These are phyloP conservation scores for Leguminivora glycinivorella DNA, from an alignment of 1,140 invertebrate species.

Conservation along the genomic window DNA sequence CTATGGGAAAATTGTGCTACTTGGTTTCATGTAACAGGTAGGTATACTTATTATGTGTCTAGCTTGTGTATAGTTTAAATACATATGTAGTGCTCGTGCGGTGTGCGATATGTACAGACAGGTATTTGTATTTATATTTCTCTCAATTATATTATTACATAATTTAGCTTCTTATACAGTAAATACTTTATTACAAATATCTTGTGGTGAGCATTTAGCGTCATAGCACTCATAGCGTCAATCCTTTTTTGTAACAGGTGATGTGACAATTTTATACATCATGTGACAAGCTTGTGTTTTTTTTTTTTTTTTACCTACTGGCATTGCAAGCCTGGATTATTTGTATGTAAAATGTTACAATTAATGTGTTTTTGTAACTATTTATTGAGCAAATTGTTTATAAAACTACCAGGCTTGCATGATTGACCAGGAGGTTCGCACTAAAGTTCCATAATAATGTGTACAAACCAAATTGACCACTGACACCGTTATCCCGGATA, in stretches of 20 bases:
- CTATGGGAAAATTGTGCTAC: background rate
- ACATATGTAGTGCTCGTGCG: conserved; percentile 13
- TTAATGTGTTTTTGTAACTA: background rate
- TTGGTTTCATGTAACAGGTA: background rate
- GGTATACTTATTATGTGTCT: background rate
- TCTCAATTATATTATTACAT: background rate
- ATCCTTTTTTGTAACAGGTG: conserved; percentile 31
- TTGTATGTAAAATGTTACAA: background rate
- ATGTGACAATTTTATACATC: conserved; percentile 14
- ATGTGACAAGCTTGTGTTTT: conserved; percentile 40
- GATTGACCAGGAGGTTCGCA: conserved; percentile 42
- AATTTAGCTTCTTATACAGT: background rate
- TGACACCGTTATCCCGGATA: conserved; percentile 74
- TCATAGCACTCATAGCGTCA: no score
- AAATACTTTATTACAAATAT: conserved; percentile 10
- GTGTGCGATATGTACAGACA: background rate
- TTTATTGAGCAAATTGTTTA: background rate
- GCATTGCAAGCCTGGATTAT: background rate
- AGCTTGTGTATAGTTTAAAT: conserved; percentile 1
- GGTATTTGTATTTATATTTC: background rate
- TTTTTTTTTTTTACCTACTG: conserved; percentile 15
- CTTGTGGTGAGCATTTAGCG: conserved; percentile 35
- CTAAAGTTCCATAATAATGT: conserved; percentile 55
- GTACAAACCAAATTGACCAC: conserved; percentile 77
- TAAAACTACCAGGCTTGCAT: conserved; percentile 47